Evolutionary conservation across 2,797 vertebrate species (phyloP), one percentile per base, ranked within the genome.

Genomic region (Pipistrellus pygmaeus): DNA sequence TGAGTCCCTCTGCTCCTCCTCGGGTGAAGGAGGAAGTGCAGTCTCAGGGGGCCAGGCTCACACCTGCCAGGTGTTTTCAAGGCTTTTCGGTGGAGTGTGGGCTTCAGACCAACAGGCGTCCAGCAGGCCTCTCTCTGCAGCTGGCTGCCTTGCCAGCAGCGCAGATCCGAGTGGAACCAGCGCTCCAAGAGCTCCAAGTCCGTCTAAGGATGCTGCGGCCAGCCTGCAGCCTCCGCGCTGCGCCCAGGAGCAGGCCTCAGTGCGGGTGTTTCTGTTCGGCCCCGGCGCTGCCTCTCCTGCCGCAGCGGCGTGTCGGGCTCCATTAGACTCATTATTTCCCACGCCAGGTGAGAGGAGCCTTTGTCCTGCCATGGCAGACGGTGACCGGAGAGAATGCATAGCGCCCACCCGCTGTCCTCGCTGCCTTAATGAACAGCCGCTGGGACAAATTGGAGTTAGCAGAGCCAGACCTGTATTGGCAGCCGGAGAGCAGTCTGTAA

Each of bases 1-100:
- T 86, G 71, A 96, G 89, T 94, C 92, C 80, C 88, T 78, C 76
- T 86, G 66, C 18, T 68, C 30, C 32, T 11, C 4, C 20, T 66
- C 18, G 3, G 41, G 73, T 83, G 62, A 55, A 84, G 9, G 84
- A 81, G 60, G 55, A 88, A 78, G 41, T 8, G 1, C 18, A 27
- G 57, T 71, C 76, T 5, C 0, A 5, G 32, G 4, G 4, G 72
- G 64, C 48, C 44, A 7, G 25, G 66, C 84, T 86, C 80, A 30
- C 11, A 55, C 72, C 35, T 44, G 23, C 80, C 85, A 80, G 86
- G 86, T 71, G 60, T 71, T 88, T 88, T 60, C 60, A 32, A 57
- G 53, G 66, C 64, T 83, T 89, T 90, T 85, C 7, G 20, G 30
- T 13, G 77, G 78, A 66, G 60, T 30, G 32, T 30, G 57, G 57